These are phyloP conservation scores for Rhinopomastus cyanomelas DNA, from an alignment of 2,113 vertebrate genomes.

Conservation along the genomic window DNA sequence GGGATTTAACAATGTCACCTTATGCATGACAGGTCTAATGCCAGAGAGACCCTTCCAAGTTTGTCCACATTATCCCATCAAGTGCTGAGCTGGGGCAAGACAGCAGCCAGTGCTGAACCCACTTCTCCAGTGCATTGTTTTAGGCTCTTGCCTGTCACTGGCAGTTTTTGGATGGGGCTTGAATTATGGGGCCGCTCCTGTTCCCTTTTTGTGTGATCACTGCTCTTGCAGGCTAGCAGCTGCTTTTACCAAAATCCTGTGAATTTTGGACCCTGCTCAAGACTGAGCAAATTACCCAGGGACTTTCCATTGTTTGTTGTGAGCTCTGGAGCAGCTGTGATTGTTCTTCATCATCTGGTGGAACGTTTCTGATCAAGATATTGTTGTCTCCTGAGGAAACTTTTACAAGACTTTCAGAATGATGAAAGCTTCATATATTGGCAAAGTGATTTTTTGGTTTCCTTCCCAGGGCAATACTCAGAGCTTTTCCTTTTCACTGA, in stretches of 20 bases:
- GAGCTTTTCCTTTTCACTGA: constrained; percentile 36
- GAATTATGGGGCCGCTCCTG: background rate
- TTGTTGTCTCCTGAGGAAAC: constrained; percentile 38
- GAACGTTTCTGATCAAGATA: constrained; percentile 21
- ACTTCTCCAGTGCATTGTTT: background rate
- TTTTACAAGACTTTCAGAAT: constrained; percentile 9
- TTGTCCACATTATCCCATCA: background rate
- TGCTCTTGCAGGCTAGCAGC: background rate
- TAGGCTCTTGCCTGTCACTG: background rate
- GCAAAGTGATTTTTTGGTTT: constrained; percentile 30
- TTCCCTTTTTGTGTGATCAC: accelerated
- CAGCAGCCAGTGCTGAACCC: background rate
- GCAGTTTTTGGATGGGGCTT: background rate
- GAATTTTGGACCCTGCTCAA: background rate
- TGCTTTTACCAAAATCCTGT: constrained; percentile 36
- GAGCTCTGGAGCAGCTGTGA: constrained; percentile 52
- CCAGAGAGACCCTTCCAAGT: background rate
- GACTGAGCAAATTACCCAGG: background rate
- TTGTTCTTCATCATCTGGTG: constrained; percentile 56
- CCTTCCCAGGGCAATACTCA: constrained; percentile 29
- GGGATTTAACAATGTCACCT: background rate
- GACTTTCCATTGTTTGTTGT: constrained; percentile 53
- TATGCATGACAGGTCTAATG: background rate
- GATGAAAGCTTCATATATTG: constrained; percentile 5
- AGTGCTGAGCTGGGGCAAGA: background rate